Percentiles rank a stretch among this genome's conserved stretches.
phyloP scores from a whole-genome alignment of 2,888 invertebrate species.

The Drosophila nigricruria region DNA sequence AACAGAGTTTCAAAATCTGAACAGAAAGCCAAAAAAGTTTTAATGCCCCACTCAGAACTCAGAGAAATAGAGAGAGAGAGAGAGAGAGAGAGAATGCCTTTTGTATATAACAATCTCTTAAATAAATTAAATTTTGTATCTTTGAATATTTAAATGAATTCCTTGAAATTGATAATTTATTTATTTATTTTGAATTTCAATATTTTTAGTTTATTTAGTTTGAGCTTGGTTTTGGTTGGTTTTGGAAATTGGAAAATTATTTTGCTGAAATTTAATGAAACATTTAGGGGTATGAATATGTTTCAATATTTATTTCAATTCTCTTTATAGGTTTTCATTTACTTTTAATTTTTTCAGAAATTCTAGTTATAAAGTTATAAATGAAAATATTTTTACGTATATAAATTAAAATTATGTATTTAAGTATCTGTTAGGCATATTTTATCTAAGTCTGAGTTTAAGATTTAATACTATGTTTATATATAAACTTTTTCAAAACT shows the following conservation, averaged over 20 bases:
- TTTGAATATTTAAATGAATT: background rate
- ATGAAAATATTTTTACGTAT: background rate
- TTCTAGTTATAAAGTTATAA: background rate
- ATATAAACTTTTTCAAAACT: background rate
- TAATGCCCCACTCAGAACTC: conserved; percentile 3
- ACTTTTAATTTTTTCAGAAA: background rate
- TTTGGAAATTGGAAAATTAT: background rate
- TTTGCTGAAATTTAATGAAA: background rate
- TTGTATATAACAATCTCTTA: background rate
- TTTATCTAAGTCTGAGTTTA: background rate
- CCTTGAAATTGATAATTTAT: background rate
- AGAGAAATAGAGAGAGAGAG: background rate
- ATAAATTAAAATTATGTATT: background rate
- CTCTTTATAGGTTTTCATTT: background rate
- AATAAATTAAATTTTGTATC: background rate
- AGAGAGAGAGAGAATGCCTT: background rate
- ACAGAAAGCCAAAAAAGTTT: conserved; percentile 25
- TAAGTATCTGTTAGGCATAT: background rate
- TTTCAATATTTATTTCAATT: background rate
- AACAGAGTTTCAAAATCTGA: conserved; percentile 6
- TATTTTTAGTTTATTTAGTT: background rate
- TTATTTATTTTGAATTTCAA: background rate
- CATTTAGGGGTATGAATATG: background rate
- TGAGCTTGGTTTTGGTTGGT: background rate
- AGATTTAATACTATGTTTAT: background rate